phyloP scores from a whole-genome alignment of 2,888 invertebrate species.

The Plutella xylostella region DNA sequence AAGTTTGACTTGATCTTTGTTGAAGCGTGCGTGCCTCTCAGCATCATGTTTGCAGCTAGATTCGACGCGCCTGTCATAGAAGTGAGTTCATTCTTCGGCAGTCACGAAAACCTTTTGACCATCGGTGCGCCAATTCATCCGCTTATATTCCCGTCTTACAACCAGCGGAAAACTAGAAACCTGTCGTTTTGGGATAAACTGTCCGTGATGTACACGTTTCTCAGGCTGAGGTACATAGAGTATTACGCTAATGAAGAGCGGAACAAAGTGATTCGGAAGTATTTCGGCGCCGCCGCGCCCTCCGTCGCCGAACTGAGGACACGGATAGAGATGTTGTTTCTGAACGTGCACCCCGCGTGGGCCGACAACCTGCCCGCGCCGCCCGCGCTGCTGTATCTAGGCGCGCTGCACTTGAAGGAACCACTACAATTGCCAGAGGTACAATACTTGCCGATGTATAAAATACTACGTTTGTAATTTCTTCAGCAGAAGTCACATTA shows the following conservation, averaged over 20 bases:
- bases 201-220: neutral
- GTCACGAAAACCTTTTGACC: neutral
- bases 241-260: neutral
- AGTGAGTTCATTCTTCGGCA: conserved; percentile 3
- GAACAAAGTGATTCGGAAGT: neutral
- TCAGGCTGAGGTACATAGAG: neutral
- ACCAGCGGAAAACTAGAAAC: neutral
- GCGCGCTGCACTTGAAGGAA: conserved; percentile 2
- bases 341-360: conserved; percentile 6
- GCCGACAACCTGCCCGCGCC: conserved; percentile 3
- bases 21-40: neutral
- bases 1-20: conserved; percentile 3
- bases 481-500: no score
- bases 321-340: conserved; percentile 5
- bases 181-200: neutral
- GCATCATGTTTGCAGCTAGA: neutral
- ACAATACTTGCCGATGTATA: no score
- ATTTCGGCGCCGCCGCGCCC: conserved; percentile 1
- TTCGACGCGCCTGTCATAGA: conserved; percentile 3
- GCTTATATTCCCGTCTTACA: neutral
- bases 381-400: conserved; percentile 3
- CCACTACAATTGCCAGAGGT: conserved; percentile 2
- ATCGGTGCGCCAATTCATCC: conserved; percentile 1
- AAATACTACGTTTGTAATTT: no score
- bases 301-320: neutral